A percentile compares a stretch with the other conserved stretches of the same genome.
Evolutionary conservation across 2,113 vertebrate genomes (phyloP).

Genomic region (Dendrocopos noguchii): DNA sequence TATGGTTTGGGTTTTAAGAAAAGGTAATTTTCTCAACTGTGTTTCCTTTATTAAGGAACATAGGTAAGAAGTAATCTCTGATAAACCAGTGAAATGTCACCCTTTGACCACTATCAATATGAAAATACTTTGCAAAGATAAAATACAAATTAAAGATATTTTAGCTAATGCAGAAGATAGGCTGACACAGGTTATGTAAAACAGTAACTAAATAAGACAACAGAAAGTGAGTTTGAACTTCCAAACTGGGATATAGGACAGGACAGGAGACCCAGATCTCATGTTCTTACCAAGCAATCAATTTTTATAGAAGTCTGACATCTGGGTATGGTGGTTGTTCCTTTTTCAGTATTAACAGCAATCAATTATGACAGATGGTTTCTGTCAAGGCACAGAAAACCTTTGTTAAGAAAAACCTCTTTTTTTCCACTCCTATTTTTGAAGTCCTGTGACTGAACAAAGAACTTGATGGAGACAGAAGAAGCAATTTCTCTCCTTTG

Average conservation of each 20-base stretch:
- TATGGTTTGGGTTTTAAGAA: background rate
- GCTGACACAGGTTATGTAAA: background rate
- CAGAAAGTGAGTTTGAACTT: background rate
- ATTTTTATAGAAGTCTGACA: background rate
- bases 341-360: background rate
- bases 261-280: background rate
- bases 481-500: background rate
- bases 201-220: background rate
- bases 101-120: background rate
- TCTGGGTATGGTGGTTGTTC: background rate
- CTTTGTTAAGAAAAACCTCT: background rate
- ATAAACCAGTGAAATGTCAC: background rate
- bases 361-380: background rate
- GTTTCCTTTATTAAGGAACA: background rate
- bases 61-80: background rate
- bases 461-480: background rate
- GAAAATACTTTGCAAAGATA: background rate
- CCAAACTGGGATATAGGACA: fast-evolving
- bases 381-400: background rate
- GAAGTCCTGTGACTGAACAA: background rate
- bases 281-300: background rate
- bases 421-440: background rate
- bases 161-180: background rate
- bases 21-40: background rate
- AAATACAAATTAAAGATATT: background rate